Base-by-base conservation (phyloP, 2,113 vertebrate species). In the Dryoscopus gambensis region DNA sequence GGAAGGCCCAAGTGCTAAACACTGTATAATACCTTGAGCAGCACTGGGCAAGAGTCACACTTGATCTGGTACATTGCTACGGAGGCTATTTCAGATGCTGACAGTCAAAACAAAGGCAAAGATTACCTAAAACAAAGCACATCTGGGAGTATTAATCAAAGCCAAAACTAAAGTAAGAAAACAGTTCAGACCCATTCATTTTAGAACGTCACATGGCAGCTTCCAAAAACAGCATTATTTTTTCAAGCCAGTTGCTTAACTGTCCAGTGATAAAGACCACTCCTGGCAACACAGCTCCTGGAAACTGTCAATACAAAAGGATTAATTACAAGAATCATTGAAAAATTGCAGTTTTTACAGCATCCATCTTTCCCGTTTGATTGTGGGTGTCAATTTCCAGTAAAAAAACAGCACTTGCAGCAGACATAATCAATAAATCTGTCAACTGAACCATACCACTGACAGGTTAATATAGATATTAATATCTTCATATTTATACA, bases 361-460 rank as follows among this genome's bases (percentile, higher is more conserved):
- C 65, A 89, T 94, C 53, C 84, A 79, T 95, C 76, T 93, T 89
- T 93, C 33, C 82, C 5, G 0, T 91, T 90, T 90, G 80, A 95
- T 89, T 84, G 46, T 39, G 39, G 19, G 27, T 84, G 91, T 80
- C 65, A 85, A 89, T 85, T 96, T 93, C 80, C n/a, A 94, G 60
- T 30, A 21, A 75, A 95, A 95, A 90, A 42, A 1, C 44, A 91
- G 22, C 2, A 2, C 28, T 89, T 74, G 68, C n/a, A 94, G 49
- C 85, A 94, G 79, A 93, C 83, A 86, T 28, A 85, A 94, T 94
- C 93, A 93, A 97, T 94, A 96, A 89, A 97, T 84, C 87, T 92
- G 76, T 89, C 93, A 93, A 93, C 75, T 87, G 80, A 95, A 87
- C 76, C 95, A 73, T 93, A 67, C 23, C 35, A 76, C 35, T 80